phyloP scores from a whole-genome alignment of 2,888 invertebrate genomes.

The Brachyptera risi region DNA sequence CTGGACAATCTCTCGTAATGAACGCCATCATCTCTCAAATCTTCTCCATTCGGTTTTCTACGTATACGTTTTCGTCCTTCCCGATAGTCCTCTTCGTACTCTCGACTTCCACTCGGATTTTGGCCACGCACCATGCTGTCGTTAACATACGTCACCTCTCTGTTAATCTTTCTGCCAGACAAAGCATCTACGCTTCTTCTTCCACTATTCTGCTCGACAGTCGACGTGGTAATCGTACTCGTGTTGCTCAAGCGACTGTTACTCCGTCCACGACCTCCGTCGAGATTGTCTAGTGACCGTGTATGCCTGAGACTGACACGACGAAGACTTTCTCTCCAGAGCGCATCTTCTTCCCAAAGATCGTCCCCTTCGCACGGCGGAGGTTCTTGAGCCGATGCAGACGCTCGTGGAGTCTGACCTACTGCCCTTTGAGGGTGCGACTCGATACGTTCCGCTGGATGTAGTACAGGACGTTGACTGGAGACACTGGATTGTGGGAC shows the following conservation, averaged over 20 bases:
- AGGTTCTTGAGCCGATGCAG: background rate
- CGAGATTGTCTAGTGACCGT: conserved; percentile 77
- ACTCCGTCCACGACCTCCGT: conserved; percentile 42
- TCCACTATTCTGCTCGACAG: conserved; percentile 27
- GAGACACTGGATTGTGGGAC: conserved; percentile 15
- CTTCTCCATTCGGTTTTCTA: conserved; percentile 30
- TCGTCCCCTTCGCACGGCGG: conserved; percentile 57
- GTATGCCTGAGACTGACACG: conserved; percentile 77
- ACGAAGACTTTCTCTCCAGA: conserved; percentile 77
- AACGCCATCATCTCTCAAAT: conserved; percentile 47
- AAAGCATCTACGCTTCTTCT: conserved; percentile 35
- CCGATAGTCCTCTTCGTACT: conserved; percentile 40
- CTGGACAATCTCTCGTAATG: conserved; percentile 55
- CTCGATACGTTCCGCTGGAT: conserved; percentile 17
- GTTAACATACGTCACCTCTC: conserved; percentile 77
- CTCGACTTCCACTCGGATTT: conserved; percentile 6
- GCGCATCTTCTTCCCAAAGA: conserved; percentile 77
- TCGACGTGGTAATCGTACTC: conserved; percentile 12
- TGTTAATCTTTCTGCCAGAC: conserved; percentile 49
- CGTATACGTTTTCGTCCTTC: conserved; percentile 49
- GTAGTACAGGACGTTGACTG: conserved; percentile 26
- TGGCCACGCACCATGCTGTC: conserved; percentile 44
- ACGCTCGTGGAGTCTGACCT: background rate
- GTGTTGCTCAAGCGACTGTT: conserved; percentile 25
- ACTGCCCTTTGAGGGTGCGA: conserved; percentile 21